phyloP scores from a whole-genome alignment of 2,797 vertebrate genomes.

The Orestias chungarensis region DNA sequence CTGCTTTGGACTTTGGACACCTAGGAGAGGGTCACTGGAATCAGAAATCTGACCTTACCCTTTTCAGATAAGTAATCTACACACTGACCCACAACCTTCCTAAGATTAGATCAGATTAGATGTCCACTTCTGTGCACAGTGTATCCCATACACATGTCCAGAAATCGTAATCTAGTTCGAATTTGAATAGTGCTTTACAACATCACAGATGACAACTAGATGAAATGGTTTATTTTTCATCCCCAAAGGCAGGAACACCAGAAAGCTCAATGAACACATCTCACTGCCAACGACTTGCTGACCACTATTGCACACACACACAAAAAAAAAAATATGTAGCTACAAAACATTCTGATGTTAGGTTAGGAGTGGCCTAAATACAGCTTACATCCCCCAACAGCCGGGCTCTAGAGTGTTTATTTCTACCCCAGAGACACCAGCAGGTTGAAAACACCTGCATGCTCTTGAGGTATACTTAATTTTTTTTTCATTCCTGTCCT shows the following conservation, averaged over 20 bases:
- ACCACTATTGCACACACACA: background rate
- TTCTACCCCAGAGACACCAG: slow-evolving; percentile 8
- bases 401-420: slow-evolving; percentile 11
- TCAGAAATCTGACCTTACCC: no score
- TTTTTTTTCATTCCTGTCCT: background rate
- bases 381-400: slow-evolving; percentile 7
- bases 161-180: no score
- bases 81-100: background rate
- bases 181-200: no score
- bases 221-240: background rate
- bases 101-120: background rate
- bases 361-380: slow-evolving; percentile 8
- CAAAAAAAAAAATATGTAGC: background rate
- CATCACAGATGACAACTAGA: background rate
- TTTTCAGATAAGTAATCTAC: background rate
- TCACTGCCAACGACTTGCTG: background rate
- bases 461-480: background rate
- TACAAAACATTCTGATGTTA: background rate
- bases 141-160: background rate
- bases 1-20: background rate
- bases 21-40: background rate
- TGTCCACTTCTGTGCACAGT: background rate
- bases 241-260: background rate
- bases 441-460: slow-evolving; percentile 4
- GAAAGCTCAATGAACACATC: no score